phyloP scores from a whole-genome alignment of 2,797 vertebrate genomes.

The Bufotes viridis region DNA sequence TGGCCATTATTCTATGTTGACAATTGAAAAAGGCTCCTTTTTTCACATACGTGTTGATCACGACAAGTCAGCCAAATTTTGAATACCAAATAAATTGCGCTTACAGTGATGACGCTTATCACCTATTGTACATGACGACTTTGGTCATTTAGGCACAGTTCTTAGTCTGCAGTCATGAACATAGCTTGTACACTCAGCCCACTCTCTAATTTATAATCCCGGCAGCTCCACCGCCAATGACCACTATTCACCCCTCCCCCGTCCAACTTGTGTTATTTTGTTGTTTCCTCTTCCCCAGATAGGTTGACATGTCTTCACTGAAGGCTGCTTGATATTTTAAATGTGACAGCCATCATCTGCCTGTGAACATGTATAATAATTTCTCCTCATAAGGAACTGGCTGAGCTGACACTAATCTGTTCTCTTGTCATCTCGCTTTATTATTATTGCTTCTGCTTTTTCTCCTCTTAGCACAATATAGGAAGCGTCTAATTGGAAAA shows the following conservation, averaged over 20 bases:
- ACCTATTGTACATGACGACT: not conserved
- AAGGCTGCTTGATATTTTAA: slow-evolving; percentile 66
- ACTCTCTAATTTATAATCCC: not conserved
- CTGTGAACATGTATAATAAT: slow-evolving; percentile 69
- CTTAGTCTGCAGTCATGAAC: not conserved
- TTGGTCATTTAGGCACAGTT: not conserved
- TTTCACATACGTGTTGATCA: not conserved
- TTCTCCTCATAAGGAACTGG: slow-evolving; percentile 67
- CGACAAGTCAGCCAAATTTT: not conserved
- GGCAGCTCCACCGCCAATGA: not conserved
- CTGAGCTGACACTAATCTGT: slow-evolving; percentile 71
- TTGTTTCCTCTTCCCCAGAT: slow-evolving; percentile 56
- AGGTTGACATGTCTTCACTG: slow-evolving; percentile 67
- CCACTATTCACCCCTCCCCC: slow-evolving; percentile 7
- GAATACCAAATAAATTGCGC: not conserved
- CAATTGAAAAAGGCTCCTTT: not conserved
- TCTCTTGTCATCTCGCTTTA: slow-evolving; percentile 71
- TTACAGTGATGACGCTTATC: not conserved
- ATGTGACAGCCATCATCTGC: slow-evolving; percentile 72
- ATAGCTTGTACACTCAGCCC: too few relatives aligned
- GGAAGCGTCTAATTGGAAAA: slow-evolving; percentile 71
- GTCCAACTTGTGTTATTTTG: not conserved
- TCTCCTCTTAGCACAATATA: slow-evolving; percentile 65
- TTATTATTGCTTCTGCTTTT: slow-evolving; percentile 69
- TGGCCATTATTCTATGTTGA: too few relatives aligned